Percentiles rank a stretch among this genome's conserved stretches.
These are phyloP conservation scores for Arothron firmamentum DNA, from an alignment of 2,113 vertebrate genomes.

Conservation along the genomic window DNA sequence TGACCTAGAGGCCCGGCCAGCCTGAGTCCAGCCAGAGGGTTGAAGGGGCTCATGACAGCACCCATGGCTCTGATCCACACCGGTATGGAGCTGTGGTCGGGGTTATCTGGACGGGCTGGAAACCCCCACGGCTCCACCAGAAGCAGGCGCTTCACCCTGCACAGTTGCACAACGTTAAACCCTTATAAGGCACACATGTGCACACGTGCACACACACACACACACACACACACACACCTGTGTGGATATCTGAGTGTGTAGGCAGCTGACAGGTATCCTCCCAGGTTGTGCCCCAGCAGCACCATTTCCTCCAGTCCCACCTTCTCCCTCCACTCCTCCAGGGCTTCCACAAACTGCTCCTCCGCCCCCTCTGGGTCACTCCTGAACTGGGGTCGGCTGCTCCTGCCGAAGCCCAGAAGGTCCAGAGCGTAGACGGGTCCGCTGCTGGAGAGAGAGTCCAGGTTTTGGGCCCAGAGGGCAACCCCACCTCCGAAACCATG, in stretches of 20 bases:
- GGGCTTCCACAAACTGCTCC: conserved; percentile 84
- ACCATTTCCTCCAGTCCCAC: conserved; percentile 84
- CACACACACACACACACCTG: conserved; percentile 73
- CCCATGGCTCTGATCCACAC: conserved; percentile 93
- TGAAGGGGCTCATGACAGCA: conserved; percentile 87
- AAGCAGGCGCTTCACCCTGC: conserved; percentile 88
- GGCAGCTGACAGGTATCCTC: conserved; percentile 87
- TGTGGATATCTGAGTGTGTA: conserved; percentile 86
- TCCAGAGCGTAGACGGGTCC: conserved; percentile 87
- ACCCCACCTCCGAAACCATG: conserved; percentile 92
- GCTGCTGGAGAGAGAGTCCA: conserved; percentile 79
- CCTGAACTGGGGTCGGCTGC: conserved; percentile 83
- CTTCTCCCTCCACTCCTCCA: conserved; percentile 88
- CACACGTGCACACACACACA: conserved; percentile 1
- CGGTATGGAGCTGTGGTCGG: conserved; percentile 83
- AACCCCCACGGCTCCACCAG: conserved; percentile 97
- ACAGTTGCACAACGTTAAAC: background rate
- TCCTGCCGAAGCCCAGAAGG: conserved; percentile 90
- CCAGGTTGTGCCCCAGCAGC: conserved; percentile 91
- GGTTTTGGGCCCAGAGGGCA: conserved; percentile 91
- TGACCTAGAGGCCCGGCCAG: conserved; percentile 91
- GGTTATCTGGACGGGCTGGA: conserved; percentile 83
- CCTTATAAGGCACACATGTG: background rate
- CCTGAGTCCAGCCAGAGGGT: conserved; percentile 89
- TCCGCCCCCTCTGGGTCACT: conserved; percentile 79